Conservation (phyloP, 2,797 vertebrate genomes). For the Dendrocincla tyrannina region DNA sequence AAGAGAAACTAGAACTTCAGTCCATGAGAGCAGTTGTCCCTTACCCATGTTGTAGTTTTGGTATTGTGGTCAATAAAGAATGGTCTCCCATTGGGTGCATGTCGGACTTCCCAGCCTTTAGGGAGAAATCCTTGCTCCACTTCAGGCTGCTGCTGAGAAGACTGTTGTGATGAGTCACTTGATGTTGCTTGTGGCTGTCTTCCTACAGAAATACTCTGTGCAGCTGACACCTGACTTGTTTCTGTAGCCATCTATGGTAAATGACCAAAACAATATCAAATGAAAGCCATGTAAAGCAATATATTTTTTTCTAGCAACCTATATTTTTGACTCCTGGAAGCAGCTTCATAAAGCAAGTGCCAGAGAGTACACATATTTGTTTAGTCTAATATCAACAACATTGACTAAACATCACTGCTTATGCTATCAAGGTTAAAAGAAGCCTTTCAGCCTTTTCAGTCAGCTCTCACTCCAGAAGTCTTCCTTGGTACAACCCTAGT, state of each 20-base stretch:
- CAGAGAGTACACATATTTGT: neutral
- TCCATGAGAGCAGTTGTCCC: neutral
- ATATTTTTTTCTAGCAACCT: neutral
- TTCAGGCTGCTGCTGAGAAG: slow-evolving; percentile 60
- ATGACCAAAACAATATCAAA: neutral
- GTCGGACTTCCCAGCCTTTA: slow-evolving; percentile 91
- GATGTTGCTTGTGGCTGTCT: slow-evolving; percentile 47
- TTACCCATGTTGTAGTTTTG: slow-evolving; percentile 94
- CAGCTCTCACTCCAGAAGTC: neutral
- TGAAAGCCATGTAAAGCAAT: neutral
- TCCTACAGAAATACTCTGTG: slow-evolving; percentile 53
- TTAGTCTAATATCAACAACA: neutral
- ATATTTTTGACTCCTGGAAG: neutral
- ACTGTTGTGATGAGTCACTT: slow-evolving; percentile 68
- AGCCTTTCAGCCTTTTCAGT: neutral
- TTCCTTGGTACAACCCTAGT: neutral
- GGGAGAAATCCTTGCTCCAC: slow-evolving; percentile 83
- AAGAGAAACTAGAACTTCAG: neutral
- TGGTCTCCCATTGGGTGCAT: slow-evolving; percentile 87
- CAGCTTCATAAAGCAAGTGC: neutral
- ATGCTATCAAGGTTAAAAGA: neutral
- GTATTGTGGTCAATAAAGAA: slow-evolving; percentile 96
- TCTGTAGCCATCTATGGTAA: slow-evolving; percentile 61
- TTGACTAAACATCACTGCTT: neutral
- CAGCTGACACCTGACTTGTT: slow-evolving; percentile 44